phyloP scores from a whole-genome alignment of 2,888 invertebrate genomes.

The Phalangium opilio region DNA sequence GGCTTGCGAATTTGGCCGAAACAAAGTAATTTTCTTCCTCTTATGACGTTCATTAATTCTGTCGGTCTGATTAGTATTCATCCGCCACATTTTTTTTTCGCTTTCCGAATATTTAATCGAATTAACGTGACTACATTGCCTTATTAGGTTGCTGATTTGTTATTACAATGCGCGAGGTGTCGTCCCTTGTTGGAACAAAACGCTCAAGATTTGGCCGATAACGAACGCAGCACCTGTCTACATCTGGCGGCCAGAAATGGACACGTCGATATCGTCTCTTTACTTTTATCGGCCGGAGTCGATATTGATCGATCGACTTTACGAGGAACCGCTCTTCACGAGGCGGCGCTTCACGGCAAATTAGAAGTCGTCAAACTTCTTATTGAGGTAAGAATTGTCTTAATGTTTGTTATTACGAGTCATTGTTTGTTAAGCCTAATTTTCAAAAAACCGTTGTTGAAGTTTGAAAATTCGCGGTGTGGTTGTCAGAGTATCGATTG shows the following conservation, averaged over 20 bases:
- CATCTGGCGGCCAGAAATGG: slow-evolving; percentile 34
- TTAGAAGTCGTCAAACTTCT: slow-evolving; percentile 34
- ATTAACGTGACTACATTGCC: too few relatives aligned
- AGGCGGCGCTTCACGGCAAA: slow-evolving; percentile 34
- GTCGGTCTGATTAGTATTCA: too few relatives aligned
- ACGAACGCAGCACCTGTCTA: slow-evolving; percentile 30
- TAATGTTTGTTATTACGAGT: background rate
- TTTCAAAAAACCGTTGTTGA: too few relatives aligned
- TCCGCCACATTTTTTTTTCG: too few relatives aligned
- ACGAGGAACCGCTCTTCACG: slow-evolving; percentile 35
- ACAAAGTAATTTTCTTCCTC: too few relatives aligned
- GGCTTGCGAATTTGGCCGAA: slow-evolving; percentile 35
- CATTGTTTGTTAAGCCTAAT: background rate
- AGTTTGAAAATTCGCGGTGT: too few relatives aligned
- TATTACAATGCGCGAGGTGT: slow-evolving; percentile 30
- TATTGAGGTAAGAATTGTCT: slow-evolving; percentile 9
- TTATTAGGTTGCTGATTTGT: slow-evolving; percentile 30
- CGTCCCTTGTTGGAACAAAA: slow-evolving; percentile 27
- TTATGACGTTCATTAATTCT: too few relatives aligned
- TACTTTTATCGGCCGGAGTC: slow-evolving; percentile 33
- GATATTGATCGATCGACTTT: slow-evolving; percentile 33
- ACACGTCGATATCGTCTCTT: slow-evolving; percentile 30
- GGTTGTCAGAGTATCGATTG: too few relatives aligned
- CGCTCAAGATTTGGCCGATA: slow-evolving; percentile 29
- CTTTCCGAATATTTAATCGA: too few relatives aligned